phyloP scores from a whole-genome alignment of 2,797 vertebrate genomes.

The Sebastes kiyomatsui region DNA sequence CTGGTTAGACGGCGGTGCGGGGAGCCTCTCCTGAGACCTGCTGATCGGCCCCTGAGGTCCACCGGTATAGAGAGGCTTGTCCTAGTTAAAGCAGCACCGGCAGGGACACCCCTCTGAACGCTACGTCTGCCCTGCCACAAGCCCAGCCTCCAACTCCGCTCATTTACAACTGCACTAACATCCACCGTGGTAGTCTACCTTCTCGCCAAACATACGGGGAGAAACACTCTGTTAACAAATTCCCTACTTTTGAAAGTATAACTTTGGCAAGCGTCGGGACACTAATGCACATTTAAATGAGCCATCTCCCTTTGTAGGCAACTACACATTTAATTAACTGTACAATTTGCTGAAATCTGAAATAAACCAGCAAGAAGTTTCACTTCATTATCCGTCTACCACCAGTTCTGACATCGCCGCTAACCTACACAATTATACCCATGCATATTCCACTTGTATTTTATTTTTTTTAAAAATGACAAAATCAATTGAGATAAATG shows the following conservation, averaged over 20 bases:
- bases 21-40: conserved; percentile 83
- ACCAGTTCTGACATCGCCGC: not conserved
- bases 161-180: conserved; percentile 59
- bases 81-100: conserved; percentile 77
- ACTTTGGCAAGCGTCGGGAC: conserved; percentile 1
- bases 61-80: conserved; percentile 75
- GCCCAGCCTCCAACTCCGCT: conserved; percentile 58
- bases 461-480: conserved; percentile 8
- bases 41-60: conserved; percentile 71
- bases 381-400: conserved; percentile 11
- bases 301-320: too few species aligned
- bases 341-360: conserved; percentile 11
- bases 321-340: conserved; percentile 6
- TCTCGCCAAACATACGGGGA: conserved; percentile 4
- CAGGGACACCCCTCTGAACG: conserved; percentile 72
- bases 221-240: conserved; percentile 8
- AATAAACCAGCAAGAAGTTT: conserved; percentile 44
- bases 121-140: conserved; percentile 51
- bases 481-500: conserved; percentile 42
- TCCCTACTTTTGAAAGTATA: conserved; percentile 23
- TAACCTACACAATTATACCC: not conserved
- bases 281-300: not conserved
- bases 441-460: not conserved
- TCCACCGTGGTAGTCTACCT: conserved; percentile 18
- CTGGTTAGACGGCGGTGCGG: conserved; percentile 78